phyloP scores from a whole-genome alignment of 2,113 vertebrate genomes.

The Rhadina sibilatrix region DNA sequence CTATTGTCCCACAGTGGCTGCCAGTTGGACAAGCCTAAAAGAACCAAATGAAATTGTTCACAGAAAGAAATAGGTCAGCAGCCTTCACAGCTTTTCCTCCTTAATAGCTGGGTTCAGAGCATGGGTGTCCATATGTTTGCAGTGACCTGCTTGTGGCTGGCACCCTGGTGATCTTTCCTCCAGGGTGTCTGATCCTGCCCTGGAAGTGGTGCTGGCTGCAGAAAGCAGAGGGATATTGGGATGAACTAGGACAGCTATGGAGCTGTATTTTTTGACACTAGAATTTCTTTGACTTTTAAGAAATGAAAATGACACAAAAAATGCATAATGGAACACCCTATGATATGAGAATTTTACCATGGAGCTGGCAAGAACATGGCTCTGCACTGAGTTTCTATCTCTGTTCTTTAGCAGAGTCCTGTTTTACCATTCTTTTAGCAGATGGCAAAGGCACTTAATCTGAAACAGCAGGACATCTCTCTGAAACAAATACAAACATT shows the following conservation, averaged over 20 bases:
- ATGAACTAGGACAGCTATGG: background rate
- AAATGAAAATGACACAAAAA: background rate
- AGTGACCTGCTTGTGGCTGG: background rate
- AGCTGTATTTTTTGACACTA: background rate
- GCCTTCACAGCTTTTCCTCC: background rate
- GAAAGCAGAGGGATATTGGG: background rate
- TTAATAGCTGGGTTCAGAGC: background rate
- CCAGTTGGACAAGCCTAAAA: conserved; percentile 32
- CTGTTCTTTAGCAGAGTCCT: background rate
- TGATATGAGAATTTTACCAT: background rate
- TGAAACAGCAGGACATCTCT: background rate
- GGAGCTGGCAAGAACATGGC: background rate
- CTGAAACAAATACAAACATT: background rate
- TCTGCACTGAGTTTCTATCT: background rate
- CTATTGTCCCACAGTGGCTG: background rate
- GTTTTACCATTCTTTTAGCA: background rate
- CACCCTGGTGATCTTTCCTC: fast-evolving
- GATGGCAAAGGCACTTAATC: background rate
- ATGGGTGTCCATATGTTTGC: background rate
- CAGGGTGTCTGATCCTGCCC: background rate
- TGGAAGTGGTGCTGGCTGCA: background rate
- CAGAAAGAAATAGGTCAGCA: conserved; percentile 37
- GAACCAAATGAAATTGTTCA: conserved; percentile 4
- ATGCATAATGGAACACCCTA: background rate
- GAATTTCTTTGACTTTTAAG: background rate